Percentiles rank a stretch among this genome's conserved stretches.
Evolutionary conservation across 2,797 vertebrate genomes (phyloP).

Genomic region (Myotis myotis): DNA sequence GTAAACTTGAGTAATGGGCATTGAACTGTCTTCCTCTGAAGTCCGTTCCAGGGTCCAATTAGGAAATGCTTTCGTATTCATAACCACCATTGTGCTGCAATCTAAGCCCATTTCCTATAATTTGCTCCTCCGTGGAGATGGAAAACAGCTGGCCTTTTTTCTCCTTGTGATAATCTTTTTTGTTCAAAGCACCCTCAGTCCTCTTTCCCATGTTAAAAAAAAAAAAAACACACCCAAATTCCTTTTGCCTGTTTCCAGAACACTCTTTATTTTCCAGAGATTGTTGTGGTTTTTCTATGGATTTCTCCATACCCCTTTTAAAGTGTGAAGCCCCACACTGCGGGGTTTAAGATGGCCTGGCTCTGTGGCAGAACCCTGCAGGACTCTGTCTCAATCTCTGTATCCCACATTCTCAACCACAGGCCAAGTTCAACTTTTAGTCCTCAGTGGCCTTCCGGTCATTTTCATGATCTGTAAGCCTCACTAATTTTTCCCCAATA

Average conservation of each 20-base stretch:
- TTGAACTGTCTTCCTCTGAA: constrained; percentile 59
- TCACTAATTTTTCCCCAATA: background rate
- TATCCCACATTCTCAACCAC: background rate
- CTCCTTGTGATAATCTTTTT: constrained; percentile 39
- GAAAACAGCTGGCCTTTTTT: constrained; percentile 61
- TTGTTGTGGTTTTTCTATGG: background rate
- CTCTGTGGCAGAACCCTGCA: background rate
- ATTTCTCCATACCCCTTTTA: background rate
- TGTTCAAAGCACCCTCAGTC: background rate
- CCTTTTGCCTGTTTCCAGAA: constrained; percentile 23
- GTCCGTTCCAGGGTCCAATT: constrained; percentile 61
- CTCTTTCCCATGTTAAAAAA: constrained; percentile 29
- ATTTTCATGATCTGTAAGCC: background rate
- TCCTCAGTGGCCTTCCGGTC: background rate
- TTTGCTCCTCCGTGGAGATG: constrained; percentile 55
- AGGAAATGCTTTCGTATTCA: constrained; percentile 56
- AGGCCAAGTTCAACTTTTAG: background rate
- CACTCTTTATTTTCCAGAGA: background rate
- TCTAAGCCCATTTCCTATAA: constrained; percentile 64
- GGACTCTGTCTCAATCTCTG: background rate
- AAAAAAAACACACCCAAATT: background rate
- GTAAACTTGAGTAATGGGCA: constrained; percentile 46
- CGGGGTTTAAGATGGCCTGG: background rate
- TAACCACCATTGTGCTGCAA: constrained; percentile 41
- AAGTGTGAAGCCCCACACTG: background rate